Evolutionary conservation across 2,888 invertebrate genomes (phyloP).

Genomic region (Ornithoptera priamus): DNA sequence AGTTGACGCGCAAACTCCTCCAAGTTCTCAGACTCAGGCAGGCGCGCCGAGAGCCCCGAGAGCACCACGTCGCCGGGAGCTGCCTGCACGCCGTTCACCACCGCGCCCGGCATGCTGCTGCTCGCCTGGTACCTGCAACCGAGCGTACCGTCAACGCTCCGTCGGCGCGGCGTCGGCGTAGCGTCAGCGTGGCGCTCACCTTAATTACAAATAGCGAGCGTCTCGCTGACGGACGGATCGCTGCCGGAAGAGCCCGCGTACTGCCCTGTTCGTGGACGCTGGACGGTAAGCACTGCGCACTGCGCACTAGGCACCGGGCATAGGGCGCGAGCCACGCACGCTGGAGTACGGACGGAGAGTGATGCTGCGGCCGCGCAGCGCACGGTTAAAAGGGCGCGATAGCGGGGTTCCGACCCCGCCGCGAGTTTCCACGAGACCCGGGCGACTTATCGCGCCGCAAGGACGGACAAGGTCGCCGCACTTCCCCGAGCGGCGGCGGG

Average conservation of each 20-base stretch:
- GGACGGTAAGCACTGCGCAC: conserved; percentile 18
- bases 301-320: conserved; percentile 31
- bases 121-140: conserved; percentile 46
- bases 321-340: conserved; percentile 42
- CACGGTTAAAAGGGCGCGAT: conserved; percentile 64
- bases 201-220: conserved; percentile 5
- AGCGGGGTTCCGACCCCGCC: conserved; percentile 57
- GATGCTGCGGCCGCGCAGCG: conserved; percentile 47
- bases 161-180: conserved; percentile 32
- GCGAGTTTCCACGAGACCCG: conserved; percentile 58
- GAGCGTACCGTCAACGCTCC: conserved; percentile 35
- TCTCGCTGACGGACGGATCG: conserved; percentile 2
- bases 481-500: conserved; percentile 26
- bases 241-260: conserved; percentile 15
- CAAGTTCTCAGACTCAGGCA: conserved; percentile 94
- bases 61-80: conserved; percentile 87
- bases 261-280: background rate
- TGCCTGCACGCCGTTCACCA: conserved; percentile 52
- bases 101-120: conserved; percentile 61
- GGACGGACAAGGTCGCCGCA: conserved; percentile 68
- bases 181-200: background rate
- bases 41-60: conserved; percentile 90
- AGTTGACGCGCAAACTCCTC: conserved; percentile 96
- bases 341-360: conserved; percentile 52
- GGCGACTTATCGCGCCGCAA: conserved; percentile 56